These are phyloP conservation scores for Tinea pellionella DNA, from an alignment of 2,888 invertebrate genomes.

Conservation along the genomic window DNA sequence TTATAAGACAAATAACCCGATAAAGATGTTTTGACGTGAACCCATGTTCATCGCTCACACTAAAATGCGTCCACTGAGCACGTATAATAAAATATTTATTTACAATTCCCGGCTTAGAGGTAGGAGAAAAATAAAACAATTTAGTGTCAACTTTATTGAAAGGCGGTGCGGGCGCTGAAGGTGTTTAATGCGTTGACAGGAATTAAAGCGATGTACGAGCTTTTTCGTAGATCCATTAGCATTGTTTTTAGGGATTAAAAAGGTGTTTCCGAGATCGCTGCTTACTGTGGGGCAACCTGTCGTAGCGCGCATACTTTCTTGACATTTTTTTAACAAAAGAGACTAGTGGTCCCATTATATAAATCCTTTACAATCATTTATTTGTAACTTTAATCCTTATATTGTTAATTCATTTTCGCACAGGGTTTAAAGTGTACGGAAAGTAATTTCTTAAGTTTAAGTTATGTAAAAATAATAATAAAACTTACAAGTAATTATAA, in stretches of 20 bases:
- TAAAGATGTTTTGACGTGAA: constrained; percentile 70
- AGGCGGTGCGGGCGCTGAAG: constrained; percentile 53
- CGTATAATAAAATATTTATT: constrained; percentile 66
- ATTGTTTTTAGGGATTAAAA: constrained; percentile 68
- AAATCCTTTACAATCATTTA: neutral
- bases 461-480: neutral
- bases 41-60: constrained; percentile 69
- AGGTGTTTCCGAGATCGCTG: constrained; percentile 39
- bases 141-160: constrained; percentile 65
- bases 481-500: constrained; percentile 23
- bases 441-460: no score
- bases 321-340: constrained; percentile 37
- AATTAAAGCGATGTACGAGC: constrained; percentile 39
- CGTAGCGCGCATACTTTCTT: constrained; percentile 59
- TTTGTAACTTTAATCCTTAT: neutral
- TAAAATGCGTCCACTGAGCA: constrained; percentile 65
- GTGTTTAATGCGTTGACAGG: constrained; percentile 58
- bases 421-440: neutral
- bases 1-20: constrained; percentile 70
- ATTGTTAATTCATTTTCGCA: neutral
- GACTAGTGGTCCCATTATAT: neutral
- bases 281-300: constrained; percentile 40
- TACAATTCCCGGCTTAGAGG: constrained; percentile 53
- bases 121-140: constrained; percentile 52
- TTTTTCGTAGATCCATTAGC: constrained; percentile 64